Evolutionary conservation across 1,140 invertebrate genomes (phyloP).

Genomic region (Drosophila guanche): DNA sequence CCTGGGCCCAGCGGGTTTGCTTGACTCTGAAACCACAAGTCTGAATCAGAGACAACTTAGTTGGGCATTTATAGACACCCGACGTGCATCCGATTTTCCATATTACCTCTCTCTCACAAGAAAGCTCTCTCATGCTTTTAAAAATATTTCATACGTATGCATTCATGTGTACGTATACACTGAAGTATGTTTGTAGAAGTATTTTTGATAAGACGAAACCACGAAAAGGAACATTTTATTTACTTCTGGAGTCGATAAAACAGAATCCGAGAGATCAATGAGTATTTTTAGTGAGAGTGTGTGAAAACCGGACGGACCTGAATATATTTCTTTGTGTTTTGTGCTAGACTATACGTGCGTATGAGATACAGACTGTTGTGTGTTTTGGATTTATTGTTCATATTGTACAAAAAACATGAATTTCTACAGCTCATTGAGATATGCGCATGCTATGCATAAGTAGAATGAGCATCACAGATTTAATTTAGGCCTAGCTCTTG

Average conservation of each 20-base stretch:
- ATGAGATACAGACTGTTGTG: not conserved
- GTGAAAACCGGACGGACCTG: not conserved
- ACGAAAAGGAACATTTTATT: constrained; percentile 14
- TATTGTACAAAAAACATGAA: constrained; percentile 31
- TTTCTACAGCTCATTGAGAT: constrained; percentile 7
- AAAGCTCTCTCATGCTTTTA: not conserved
- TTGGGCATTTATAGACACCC: constrained; percentile 21
- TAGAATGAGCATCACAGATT: constrained; percentile 34
- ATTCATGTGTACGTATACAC: constrained; percentile 2
- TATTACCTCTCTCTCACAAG: not conserved
- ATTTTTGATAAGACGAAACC: too few relatives aligned
- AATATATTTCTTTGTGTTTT: not conserved
- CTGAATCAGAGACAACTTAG: not conserved
- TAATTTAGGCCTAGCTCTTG: constrained; percentile 18
- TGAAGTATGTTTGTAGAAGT: not conserved
- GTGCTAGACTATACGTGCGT: not conserved
- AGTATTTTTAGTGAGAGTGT: not conserved
- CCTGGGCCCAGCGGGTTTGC: not conserved
- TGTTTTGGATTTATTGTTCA: constrained; percentile 26
- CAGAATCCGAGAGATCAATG: constrained; percentile 21
- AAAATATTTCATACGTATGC: not conserved
- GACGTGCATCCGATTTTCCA: constrained; percentile 5
- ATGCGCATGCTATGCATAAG: constrained; percentile 3
- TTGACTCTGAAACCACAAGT: constrained; percentile 8
- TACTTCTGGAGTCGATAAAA: constrained; percentile 7